Percentiles rank a stretch among this genome's conserved stretches.
Conservation (phyloP, 2,888 invertebrate species). For the Drosophila paranaensis region DNA sequence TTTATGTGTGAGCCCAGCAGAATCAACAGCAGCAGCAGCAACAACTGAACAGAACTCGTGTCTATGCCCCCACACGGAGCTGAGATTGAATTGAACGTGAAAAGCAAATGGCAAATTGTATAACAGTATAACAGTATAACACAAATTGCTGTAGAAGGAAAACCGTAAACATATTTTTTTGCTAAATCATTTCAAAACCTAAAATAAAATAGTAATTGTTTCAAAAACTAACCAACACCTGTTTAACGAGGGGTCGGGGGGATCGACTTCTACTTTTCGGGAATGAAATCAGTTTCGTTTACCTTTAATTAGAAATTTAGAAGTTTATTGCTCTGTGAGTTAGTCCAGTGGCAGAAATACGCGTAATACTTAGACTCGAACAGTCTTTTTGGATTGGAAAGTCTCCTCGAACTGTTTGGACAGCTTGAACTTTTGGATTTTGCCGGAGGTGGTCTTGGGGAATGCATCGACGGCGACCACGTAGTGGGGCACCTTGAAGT, state of each 20-base stretch:
- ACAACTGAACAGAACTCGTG: slow-evolving; percentile 43
- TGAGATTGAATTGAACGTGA: slow-evolving; percentile 18
- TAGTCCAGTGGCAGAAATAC: slow-evolving; percentile 1
- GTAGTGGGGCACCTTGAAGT: slow-evolving; percentile 92
- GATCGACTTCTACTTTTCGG: neutral
- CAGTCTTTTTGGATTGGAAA: slow-evolving; percentile 18
- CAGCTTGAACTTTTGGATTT: slow-evolving; percentile 90
- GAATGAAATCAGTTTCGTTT: neutral
- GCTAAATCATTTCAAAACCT: slow-evolving; percentile 67
- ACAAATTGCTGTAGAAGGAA: slow-evolving; percentile 34
- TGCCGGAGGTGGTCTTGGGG: slow-evolving; percentile 92
- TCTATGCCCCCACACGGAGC: slow-evolving; percentile 18
- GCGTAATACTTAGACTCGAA: slow-evolving; percentile 32
- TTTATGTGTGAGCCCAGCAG: slow-evolving; percentile 58
- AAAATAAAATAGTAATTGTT: slow-evolving; percentile 75
- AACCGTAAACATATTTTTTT: slow-evolving; percentile 64
- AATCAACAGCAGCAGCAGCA: slow-evolving; percentile 30
- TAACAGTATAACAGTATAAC: slow-evolving; percentile 36
- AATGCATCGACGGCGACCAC: slow-evolving; percentile 88
- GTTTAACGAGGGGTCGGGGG: neutral
- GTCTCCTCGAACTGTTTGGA: slow-evolving; percentile 76
- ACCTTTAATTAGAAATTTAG: neutral
- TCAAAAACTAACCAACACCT: slow-evolving; percentile 45
- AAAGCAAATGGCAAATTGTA: slow-evolving; percentile 8
- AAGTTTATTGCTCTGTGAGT: neutral